A percentile compares a stretch with the other conserved stretches of the same genome.
These are phyloP conservation scores for Pseudolycoriella hygida DNA, from an alignment of 2,888 invertebrate genomes.

Conservation along the genomic window DNA sequence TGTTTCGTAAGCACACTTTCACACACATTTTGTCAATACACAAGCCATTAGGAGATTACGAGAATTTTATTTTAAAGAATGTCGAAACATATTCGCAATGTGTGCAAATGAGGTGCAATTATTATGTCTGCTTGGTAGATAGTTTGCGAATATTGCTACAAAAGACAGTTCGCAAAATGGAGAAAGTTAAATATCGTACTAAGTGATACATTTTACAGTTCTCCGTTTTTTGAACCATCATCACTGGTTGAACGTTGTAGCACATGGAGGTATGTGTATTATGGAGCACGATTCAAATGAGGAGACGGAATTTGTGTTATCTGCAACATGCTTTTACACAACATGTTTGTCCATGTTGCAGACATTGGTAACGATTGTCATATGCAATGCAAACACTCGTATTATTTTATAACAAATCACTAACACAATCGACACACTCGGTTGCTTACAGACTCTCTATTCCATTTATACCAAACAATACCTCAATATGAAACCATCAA, in stretches of 20 bases:
- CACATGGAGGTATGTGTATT: too few relatives aligned
- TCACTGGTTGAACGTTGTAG: too few relatives aligned
- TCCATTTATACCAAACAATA: too few relatives aligned
- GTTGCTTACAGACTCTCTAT: too few relatives aligned
- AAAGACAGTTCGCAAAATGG: conserved; percentile 4
- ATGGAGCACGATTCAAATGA: too few relatives aligned
- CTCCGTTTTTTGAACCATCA: not conserved
- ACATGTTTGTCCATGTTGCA: too few relatives aligned
- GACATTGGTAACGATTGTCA: too few relatives aligned
- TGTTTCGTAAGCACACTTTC: not conserved
- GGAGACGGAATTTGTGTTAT: too few relatives aligned
- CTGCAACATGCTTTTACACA: too few relatives aligned
- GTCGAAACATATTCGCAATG: not conserved
- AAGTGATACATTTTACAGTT: too few relatives aligned
- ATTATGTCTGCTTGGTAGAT: conserved; percentile 9
- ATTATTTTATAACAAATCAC: not conserved
- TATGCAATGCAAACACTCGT: not conserved
- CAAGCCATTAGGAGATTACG: not conserved
- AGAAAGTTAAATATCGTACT: not conserved
- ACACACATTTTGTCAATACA: not conserved
- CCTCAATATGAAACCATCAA: not conserved
- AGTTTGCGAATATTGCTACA: conserved; percentile 10
- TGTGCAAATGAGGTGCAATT: conserved; percentile 3
- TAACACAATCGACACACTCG: too few relatives aligned
- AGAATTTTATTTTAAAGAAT: not conserved